Evolutionary conservation across 2,888 invertebrate genomes (phyloP), one percentile per base, ranked within the genome.

Genomic region (Bugulina stolonifera): DNA sequence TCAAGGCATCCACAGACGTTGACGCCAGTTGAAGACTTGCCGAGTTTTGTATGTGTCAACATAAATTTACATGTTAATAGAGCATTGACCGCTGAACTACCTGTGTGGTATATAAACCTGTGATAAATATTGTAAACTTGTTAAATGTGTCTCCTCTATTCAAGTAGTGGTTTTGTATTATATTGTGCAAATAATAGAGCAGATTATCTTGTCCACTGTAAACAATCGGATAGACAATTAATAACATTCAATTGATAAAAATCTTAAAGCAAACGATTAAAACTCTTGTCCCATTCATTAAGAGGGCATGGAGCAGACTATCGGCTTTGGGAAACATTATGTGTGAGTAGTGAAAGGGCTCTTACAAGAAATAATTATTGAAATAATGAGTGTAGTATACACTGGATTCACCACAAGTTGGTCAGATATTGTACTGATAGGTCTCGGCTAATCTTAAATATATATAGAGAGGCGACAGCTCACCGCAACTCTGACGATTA

Each of bases 121-220:
- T 64, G 64, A 64, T 14, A 64, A 14, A 64, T 29, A 64, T 64
- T 64, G 32, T 64, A 64, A 18, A 27, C 32, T 64, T 64, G 64
- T 64, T 25, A 64, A 32, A 64, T 3, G 3, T 14, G 32, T 18
- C 14, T n/a, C 22, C 2, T 2, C 64, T 32, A 64, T 64, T 32
- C 64, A 64, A 64, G 64, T 64, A 32, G 22, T 64, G 64, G 64
- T 22, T 64, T 64, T 22, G 22, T 25, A 25, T 55, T 55, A 25
- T 18, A 23, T 18, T 55, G 22, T 55, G 22, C n/a, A 25, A 55
- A 64, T 64, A 25, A 27, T 25, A 64, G 32, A 14, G 29, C 2
- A 34, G 5, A 27, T 64, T 29, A 64, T 64, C 64, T 64, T 10
- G 32, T 32, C 14, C 14, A 25, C 32, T 32, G 64, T 64, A 27